Percentiles rank a stretch among this genome's conserved stretches.
Evolutionary conservation across 2,888 invertebrate species (phyloP).

Genomic region (Julus scandinavius): DNA sequence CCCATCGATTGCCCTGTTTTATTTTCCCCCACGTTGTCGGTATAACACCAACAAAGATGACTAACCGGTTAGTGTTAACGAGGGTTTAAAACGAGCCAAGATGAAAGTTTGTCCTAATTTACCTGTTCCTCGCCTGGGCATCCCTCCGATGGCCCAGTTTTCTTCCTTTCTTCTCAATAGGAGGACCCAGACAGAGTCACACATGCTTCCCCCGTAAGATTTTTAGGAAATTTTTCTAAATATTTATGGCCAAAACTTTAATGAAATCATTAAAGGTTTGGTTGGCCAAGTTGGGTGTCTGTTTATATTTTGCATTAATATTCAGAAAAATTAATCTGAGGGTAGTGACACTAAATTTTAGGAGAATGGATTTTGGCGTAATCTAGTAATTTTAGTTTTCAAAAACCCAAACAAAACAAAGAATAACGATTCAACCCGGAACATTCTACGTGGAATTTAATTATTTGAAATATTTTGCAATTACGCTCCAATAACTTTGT

Average conservation of each 20-base stretch:
- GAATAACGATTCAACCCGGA: no score
- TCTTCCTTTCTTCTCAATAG: neutral
- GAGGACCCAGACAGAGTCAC: slow-evolving; percentile 22
- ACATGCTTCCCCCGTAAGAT: neutral
- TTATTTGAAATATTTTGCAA: no score
- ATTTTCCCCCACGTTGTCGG: neutral
- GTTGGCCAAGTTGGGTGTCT: neutral
- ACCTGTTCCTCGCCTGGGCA: neutral
- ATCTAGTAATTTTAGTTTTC: no score
- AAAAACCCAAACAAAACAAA: no score
- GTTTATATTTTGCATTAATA: neutral
- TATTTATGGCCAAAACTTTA: neutral
- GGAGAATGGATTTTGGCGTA: no score
- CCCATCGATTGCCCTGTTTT: slow-evolving; percentile 20
- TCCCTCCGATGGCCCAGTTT: slow-evolving; percentile 11
- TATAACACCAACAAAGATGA: neutral
- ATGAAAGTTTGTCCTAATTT: slow-evolving; percentile 34
- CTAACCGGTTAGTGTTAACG: slow-evolving; percentile 7
- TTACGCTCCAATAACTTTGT: no score
- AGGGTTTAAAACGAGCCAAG: neutral
- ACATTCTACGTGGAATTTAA: no score
- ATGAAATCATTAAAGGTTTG: neutral
- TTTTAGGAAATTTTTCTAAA: neutral
- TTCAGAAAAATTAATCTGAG: no score
- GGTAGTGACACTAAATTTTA: no score